Conservation (phyloP, 1,140 invertebrate genomes). For the Colletes gigas region DNA sequence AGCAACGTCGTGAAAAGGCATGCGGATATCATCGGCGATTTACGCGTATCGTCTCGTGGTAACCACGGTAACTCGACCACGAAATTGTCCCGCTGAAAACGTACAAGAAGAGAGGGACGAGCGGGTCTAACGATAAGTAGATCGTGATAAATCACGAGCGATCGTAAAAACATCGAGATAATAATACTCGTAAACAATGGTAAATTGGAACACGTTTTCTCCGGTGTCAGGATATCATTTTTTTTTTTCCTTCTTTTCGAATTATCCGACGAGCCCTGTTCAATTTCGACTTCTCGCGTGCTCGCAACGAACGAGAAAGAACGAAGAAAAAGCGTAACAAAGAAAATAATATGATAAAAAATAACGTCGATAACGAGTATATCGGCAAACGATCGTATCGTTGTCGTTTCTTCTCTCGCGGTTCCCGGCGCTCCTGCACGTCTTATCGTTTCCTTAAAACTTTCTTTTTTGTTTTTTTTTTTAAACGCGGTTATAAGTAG, state of each 20-base stretch:
- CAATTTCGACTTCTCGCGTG: background rate
- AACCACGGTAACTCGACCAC: background rate
- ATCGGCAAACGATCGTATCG: conserved; percentile 55
- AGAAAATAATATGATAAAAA: conserved; percentile 33
- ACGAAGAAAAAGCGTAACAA: conserved; percentile 36
- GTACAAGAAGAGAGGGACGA: background rate
- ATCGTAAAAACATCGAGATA: conserved; percentile 2
- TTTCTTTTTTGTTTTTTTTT: conserved; percentile 22
- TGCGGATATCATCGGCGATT: background rate
- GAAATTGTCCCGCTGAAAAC: background rate
- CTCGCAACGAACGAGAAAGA: conserved; percentile 39
- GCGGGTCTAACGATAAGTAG: background rate
- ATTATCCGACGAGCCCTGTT: background rate
- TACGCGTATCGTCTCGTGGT: background rate
- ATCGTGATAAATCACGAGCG: background rate
- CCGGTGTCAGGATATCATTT: background rate
- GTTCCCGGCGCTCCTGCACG: conserved; percentile 26
- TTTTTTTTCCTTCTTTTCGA: background rate
- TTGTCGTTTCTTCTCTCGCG: conserved; percentile 31
- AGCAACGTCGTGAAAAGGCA: background rate
- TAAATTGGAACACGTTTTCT: background rate
- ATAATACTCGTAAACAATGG: background rate
- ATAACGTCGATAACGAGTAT: conserved; percentile 42
- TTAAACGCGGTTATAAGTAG: conserved; percentile 61
- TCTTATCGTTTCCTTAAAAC: conserved; percentile 22